Evolutionary conservation across 2,113 vertebrate species (phyloP).

Genomic region (Sebastes fasciatus): DNA sequence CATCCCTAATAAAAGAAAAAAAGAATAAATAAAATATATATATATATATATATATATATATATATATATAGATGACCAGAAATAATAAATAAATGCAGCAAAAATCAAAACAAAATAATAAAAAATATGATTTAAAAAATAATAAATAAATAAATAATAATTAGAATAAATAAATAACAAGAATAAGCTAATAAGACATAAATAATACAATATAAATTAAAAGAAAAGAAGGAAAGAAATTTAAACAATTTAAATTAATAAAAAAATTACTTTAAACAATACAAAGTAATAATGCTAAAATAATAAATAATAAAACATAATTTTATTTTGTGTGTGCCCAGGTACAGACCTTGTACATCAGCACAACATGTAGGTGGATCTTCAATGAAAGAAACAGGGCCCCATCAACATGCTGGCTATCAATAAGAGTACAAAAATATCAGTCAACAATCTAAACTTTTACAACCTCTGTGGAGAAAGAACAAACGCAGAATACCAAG

Average conservation of each 20-base stretch:
- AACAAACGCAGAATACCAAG: neutral
- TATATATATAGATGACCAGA: neutral
- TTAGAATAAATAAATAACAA: neutral
- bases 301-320: neutral
- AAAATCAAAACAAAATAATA: neutral
- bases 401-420: neutral
- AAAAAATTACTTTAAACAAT: neutral
- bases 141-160: neutral
- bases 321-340: neutral
- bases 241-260: too few species aligned
- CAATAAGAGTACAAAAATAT: neutral
- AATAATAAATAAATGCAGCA: neutral
- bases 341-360: neutral
- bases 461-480: neutral
- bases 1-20: neutral
- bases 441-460: neutral
- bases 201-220: neutral
- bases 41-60: too few species aligned
- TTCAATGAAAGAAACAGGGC: neutral
- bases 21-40: neutral
- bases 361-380: neutral
- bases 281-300: neutral
- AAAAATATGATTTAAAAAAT: neutral
- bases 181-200: neutral
- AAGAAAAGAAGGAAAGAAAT: too few species aligned